Evolutionary conservation across 2,113 vertebrate genomes (phyloP).

Genomic region (Leucoraja erinaceus): DNA sequence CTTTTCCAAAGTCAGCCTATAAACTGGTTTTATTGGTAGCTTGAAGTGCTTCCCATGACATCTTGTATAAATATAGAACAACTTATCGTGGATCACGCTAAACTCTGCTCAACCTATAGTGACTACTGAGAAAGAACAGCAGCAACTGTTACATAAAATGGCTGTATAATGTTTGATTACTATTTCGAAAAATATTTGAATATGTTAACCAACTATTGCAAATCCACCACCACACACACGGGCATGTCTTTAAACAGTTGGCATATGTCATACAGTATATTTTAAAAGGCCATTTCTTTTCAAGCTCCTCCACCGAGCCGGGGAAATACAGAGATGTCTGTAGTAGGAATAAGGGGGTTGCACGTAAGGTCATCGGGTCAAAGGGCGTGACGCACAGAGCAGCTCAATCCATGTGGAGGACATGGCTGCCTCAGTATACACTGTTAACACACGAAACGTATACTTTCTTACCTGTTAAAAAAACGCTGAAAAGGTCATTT

Average conservation of each 20-base stretch:
- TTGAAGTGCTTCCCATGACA: not conserved
- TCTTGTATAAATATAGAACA: not conserved
- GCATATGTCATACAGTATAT: not conserved
- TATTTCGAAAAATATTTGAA: not conserved
- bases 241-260: not conserved
- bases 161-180: not conserved
- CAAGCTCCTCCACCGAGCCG: not conserved
- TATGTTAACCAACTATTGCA: not conserved
- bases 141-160: not conserved
- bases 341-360: too few relatives aligned
- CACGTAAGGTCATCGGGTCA: too few relatives aligned
- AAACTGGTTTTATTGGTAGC: not conserved
- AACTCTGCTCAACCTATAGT: not conserved
- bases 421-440: too few relatives aligned
- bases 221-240: not conserved
- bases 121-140: not conserved
- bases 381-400: too few relatives aligned
- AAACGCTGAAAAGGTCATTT: too few relatives aligned
- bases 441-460: too few relatives aligned
- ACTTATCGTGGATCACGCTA: not conserved
- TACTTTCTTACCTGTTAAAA: too few relatives aligned
- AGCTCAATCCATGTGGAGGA: too few relatives aligned
- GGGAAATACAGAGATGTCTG: too few relatives aligned
- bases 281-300: not conserved
- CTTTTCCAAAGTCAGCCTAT: not conserved